phyloP scores from a whole-genome alignment of 2,888 invertebrate genomes.

The Malacosoma neustria region DNA sequence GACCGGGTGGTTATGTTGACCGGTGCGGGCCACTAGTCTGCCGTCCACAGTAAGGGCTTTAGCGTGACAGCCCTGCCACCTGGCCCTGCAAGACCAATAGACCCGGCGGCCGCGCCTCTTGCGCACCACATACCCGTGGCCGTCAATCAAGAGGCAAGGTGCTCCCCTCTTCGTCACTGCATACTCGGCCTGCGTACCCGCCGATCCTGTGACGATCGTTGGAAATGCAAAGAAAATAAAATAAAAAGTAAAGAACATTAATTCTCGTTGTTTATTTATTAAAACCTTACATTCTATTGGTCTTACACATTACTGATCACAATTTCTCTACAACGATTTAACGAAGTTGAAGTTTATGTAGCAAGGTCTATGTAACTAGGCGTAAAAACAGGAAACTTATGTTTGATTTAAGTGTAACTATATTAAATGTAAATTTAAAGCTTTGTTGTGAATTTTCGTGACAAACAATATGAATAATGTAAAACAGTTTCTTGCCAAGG shows the following conservation, averaged over 20 bases:
- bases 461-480: too few relatives aligned
- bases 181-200: slow-evolving; percentile 38
- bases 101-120: slow-evolving; percentile 56
- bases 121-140: slow-evolving; percentile 51
- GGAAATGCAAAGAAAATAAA: slow-evolving; percentile 11
- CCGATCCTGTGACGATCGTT: slow-evolving; percentile 19
- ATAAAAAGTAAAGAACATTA: slow-evolving; percentile 6
- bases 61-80: slow-evolving; percentile 44
- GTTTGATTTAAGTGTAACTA: too few relatives aligned
- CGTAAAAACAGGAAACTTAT: too few relatives aligned
- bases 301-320: not conserved
- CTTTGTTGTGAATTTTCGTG: too few relatives aligned
- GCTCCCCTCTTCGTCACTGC: slow-evolving; percentile 62
- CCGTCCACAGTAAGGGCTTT: slow-evolving; percentile 52
- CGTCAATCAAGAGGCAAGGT: slow-evolving; percentile 51
- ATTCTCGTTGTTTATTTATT: not conserved
- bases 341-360: too few relatives aligned
- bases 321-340: not conserved
- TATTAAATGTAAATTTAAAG: too few relatives aligned
- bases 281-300: not conserved
- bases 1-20: slow-evolving; percentile 41
- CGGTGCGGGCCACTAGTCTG: slow-evolving; percentile 31
- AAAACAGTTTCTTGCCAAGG: too few relatives aligned
- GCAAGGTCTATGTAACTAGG: too few relatives aligned
- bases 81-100: slow-evolving; percentile 60